A percentile compares a stretch with the other conserved stretches of the same genome.
These are phyloP conservation scores for Spatula versicolor DNA, from an alignment of 2,797 vertebrate genomes.

Conservation along the genomic window DNA sequence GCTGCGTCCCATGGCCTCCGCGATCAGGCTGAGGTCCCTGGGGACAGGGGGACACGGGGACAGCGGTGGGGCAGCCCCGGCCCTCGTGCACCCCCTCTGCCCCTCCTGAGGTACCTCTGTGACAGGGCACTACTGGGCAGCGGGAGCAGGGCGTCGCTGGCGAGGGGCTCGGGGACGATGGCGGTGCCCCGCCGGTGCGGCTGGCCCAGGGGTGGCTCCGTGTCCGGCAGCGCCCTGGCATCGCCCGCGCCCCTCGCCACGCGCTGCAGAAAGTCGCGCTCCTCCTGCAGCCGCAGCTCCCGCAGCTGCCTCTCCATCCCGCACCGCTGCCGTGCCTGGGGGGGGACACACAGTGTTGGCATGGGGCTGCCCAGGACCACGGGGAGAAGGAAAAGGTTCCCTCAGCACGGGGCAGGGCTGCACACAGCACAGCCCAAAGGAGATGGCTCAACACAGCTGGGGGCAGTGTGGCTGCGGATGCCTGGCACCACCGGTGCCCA, in stretches of 20 bases:
- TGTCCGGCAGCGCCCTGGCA: background rate
- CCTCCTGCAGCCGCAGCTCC: conserved; percentile 80
- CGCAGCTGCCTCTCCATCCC: conserved; percentile 82
- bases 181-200: conserved; percentile 78
- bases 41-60: fast-evolving
- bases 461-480: too few species aligned
- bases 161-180: conserved; percentile 80
- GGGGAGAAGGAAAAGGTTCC: background rate
- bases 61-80: background rate
- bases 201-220: conserved; percentile 29
- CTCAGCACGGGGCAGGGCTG: background rate
- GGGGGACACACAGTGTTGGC: background rate
- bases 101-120: conserved; percentile 66
- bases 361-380: background rate
- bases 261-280: conserved; percentile 79
- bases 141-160: conserved; percentile 61
- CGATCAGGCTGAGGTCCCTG: background rate
- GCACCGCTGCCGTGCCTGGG: too few species aligned
- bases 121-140: conserved; percentile 72
- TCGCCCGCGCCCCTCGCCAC: conserved; percentile 59
- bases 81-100: fast-evolving
- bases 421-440: too few species aligned
- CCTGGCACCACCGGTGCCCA: too few species aligned
- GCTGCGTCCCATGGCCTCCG: background rate
- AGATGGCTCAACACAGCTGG: too few species aligned